These are phyloP conservation scores for Natrix natrix DNA, from an alignment of 2,797 vertebrate species.

Conservation along the genomic window DNA sequence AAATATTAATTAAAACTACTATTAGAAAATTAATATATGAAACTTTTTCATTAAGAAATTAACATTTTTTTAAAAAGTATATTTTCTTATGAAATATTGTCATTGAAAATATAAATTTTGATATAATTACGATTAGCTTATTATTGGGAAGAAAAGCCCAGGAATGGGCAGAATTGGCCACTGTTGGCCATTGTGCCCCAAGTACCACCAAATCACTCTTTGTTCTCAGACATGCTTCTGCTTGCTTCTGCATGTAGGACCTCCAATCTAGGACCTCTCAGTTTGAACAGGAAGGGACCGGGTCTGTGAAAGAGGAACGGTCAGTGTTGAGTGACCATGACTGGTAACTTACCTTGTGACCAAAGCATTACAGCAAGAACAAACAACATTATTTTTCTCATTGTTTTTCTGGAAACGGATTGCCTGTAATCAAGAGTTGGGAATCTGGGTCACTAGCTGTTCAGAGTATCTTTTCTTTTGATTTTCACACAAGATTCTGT, in stretches of 20 bases:
- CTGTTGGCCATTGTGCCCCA: not conserved
- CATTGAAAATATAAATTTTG: too few species aligned
- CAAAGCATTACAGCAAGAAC: not conserved
- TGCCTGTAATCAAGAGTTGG: not conserved
- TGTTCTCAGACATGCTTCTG: not conserved
- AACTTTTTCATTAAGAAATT: too few species aligned
- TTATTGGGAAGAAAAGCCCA: not conserved
- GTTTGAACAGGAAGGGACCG: not conserved
- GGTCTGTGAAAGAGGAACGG: not conserved
- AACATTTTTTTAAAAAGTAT: too few species aligned
- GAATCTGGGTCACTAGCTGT: not conserved
- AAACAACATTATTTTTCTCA: not conserved
- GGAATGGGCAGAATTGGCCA: not conserved
- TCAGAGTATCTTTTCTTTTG: not conserved
- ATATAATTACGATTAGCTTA: too few species aligned
- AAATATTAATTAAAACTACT: too few species aligned
- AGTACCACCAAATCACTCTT: not conserved
- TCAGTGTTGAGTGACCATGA: not conserved
- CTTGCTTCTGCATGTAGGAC: too few species aligned
- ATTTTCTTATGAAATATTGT: too few species aligned
- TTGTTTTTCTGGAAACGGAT: not conserved
- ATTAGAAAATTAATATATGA: too few species aligned
- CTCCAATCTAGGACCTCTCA: not conserved
- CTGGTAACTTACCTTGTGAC: not conserved
- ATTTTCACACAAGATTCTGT: not conserved